Conservation (phyloP, 2,113 vertebrate species). For the Neogale vison region DNA sequence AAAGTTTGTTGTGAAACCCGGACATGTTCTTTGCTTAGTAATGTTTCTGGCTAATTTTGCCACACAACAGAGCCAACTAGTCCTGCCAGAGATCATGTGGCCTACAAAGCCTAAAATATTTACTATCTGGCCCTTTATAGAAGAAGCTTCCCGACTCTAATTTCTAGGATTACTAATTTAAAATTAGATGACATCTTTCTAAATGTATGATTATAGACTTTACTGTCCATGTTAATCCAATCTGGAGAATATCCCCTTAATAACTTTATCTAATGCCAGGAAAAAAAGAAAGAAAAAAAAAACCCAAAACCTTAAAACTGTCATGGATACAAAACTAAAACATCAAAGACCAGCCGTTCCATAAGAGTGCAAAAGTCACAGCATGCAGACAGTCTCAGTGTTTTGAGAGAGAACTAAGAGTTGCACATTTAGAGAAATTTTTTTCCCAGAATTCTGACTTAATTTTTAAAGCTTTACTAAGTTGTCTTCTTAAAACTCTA, state of each 20-base stretch:
- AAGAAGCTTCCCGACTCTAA: neutral
- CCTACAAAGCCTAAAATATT: neutral
- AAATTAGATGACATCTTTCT: conserved; percentile 21
- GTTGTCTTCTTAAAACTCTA: conserved; percentile 28
- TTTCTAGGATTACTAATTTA: conserved; percentile 7
- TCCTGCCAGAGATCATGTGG: neutral
- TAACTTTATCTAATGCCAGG: neutral
- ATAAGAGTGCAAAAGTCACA: neutral
- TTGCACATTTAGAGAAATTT: neutral
- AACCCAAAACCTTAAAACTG: neutral
- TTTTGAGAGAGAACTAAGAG: neutral
- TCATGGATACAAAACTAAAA: conserved; percentile 1
- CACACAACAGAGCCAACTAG: neutral
- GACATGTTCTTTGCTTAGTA: neutral
- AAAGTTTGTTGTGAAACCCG: neutral
- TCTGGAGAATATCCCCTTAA: neutral
- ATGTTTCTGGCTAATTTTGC: neutral
- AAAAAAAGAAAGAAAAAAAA: neutral
- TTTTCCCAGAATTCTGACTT: neutral
- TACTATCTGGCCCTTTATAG: neutral
- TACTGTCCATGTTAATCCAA: neutral
- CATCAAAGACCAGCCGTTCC: neutral
- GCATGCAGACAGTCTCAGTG: neutral
- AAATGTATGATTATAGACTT: neutral
- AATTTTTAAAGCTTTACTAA: conserved; percentile 55